These are phyloP conservation scores for Neoitamus cyanurus DNA, from an alignment of 2,888 invertebrate genomes.

Conservation along the genomic window DNA sequence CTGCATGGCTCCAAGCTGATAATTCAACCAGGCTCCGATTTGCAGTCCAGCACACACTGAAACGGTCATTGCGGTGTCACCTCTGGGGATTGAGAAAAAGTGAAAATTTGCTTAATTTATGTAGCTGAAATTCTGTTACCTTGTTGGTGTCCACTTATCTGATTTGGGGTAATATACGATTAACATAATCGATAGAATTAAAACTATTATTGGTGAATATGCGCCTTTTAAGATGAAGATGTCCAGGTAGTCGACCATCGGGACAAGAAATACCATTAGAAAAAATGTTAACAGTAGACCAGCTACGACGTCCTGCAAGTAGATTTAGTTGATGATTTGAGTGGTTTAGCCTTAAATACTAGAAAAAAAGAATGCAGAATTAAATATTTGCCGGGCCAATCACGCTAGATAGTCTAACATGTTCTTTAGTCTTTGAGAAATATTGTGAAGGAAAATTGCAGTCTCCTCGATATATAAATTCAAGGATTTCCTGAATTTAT, in stretches of 20 bases:
- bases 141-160: constrained; percentile 90
- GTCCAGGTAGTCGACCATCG: constrained; percentile 80
- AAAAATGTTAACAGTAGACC: constrained; percentile 77
- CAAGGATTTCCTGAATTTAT: too few relatives aligned
- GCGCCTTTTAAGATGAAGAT: constrained; percentile 75
- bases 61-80: constrained; percentile 89
- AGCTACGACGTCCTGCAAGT: constrained; percentile 81
- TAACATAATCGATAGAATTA: constrained; percentile 74
- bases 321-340: background rate
- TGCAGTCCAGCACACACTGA: constrained; percentile 84
- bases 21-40: constrained; percentile 86
- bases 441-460: too few relatives aligned
- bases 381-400: background rate
- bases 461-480: too few relatives aligned
- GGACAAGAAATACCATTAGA: constrained; percentile 79
- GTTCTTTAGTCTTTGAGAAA: too few relatives aligned
- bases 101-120: background rate
- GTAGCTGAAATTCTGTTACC: constrained; percentile 68
- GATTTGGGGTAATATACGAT: constrained; percentile 84
- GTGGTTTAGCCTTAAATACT: too few relatives aligned
- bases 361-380: too few relatives aligned
- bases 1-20: constrained; percentile 79
- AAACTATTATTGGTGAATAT: constrained; percentile 74
- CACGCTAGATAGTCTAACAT: too few relatives aligned
- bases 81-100: constrained; percentile 70